Base-by-base conservation (phyloP, 2,113 vertebrate genomes). In the Podarcis raffonei region DNA sequence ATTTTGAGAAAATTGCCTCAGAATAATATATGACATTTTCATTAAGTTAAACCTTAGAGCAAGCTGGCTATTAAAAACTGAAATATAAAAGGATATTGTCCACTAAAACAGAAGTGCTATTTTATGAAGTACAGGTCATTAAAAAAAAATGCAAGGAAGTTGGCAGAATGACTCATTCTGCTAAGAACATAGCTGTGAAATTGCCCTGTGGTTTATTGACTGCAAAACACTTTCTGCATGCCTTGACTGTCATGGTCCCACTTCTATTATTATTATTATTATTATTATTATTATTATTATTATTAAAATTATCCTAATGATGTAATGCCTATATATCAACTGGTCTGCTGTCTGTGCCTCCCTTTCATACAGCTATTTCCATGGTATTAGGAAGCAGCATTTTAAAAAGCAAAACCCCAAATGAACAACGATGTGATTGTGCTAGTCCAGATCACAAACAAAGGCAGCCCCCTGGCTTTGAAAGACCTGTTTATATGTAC, bases 1-100 rank as follows among this genome's bases (percentile, higher is more conserved):
- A 89, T 91, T 94, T 93, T 94, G 93, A 91, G 89, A 92, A 96
- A 94, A 89, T 71, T 90, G 25, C 81, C 85, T 71, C 85, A 90
- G 35, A 69, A 87, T 89, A 92, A 90, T 91, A 85, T 86, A 93
- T 30, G 42, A 4, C 74, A 2, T 90, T 90, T 93, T 93, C 94
- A 93, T 91, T 22, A 83, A 94, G 9, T 79, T 92, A 27, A 83
- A 62, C 83, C 22, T 83, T 85, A 93, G 23, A 94, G 4, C 3
- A 90, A 81, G 74, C 85, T 92, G 87, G 53, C 84, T 92, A 84
- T 94, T 93, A 93, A 94, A 91, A 87, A 82, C 85, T 84, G 90
- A 94, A 85, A 81, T 87, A 62, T 90, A 83, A 93, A 86, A 80
- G 68, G n/a, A 91, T 91, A 93, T 92, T 88, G 90, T 91, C 81